Evolutionary conservation across 2,113 vertebrate species (phyloP), one percentile per base, ranked within the genome.

Genomic region (Thamnophis sirtalis): DNA sequence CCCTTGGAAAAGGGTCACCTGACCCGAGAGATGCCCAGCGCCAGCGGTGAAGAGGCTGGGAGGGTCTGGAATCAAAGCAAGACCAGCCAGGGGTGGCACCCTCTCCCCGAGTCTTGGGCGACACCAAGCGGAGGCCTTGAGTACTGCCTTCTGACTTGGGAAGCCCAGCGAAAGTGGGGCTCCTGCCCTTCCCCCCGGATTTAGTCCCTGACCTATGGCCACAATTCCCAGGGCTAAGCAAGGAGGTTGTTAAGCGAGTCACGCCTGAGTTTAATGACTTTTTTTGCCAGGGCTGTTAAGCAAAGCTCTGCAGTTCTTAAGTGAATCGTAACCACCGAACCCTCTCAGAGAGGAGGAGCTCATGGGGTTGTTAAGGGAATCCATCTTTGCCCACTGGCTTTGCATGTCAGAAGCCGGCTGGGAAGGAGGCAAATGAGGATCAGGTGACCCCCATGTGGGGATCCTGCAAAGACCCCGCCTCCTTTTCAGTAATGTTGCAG

Each of bases 21-120:
- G 33, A 9, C 2, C 26, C 2, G 8, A 51, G 22, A 17, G 3
- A 17, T 2, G 51, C 24, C 50, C 50, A 54, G 51, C 50, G 9
- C 24, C 3, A 24, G 22, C 5, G 0, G 13, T 0, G 22, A 26
- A 2, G 21, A 24, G 9, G 43, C n/a, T 43, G 33, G 38, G 38
- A 38, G 9, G 80, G 22, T 84, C 22, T 10, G 84, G 48, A 84
- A 49, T 9, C 17, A 85, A 85, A 84, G 8, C 13, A 7, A 48
- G 80, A 17, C 1, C 0, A 17, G 13, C 22, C 7, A 33, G 10
- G 48, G 2, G 17, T 15, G 24, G 58, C 22, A 24, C 4, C 11
- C 3, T 3, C 86, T 92, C 51, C 80, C 38, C 88, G 50, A 28
- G 19, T 9, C 92, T 96, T 94, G 95, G 94, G 96, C 95, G 96